Evolutionary conservation across 1,140 invertebrate genomes (phyloP).

Genomic region (Venturia canescens): DNA sequence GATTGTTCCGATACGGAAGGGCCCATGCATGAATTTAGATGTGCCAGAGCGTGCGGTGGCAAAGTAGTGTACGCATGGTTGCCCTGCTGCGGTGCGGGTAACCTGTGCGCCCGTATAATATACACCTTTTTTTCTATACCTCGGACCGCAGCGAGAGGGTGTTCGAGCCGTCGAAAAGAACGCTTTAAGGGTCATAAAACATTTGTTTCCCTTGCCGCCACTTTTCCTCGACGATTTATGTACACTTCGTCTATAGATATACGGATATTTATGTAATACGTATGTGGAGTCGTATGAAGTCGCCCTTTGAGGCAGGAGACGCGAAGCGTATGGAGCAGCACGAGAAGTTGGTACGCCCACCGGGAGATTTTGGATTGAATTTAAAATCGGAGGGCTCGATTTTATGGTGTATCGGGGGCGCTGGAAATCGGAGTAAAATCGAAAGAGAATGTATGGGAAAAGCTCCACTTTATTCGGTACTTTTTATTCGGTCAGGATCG

Average conservation of each 20-base stretch:
- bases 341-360: not conserved
- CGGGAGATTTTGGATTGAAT: slow-evolving; percentile 71
- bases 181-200: slow-evolving; percentile 73
- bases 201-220: slow-evolving; percentile 68
- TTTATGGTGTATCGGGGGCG: slow-evolving; percentile 65
- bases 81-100: slow-evolving; percentile 16
- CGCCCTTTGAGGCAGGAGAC: not conserved
- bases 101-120: slow-evolving; percentile 38
- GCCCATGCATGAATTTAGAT: slow-evolving; percentile 19
- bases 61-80: slow-evolving; percentile 32
- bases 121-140: slow-evolving; percentile 30
- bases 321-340: not conserved
- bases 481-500: too few relatives aligned
- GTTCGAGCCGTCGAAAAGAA: slow-evolving; percentile 59
- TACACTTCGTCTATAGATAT: not conserved
- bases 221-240: slow-evolving; percentile 45
- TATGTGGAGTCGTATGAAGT: slow-evolving; percentile 40
- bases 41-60: not conserved
- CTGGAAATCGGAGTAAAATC: slow-evolving; percentile 60
- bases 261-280: slow-evolving; percentile 58
- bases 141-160: slow-evolving; percentile 24
- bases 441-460: slow-evolving; percentile 53
- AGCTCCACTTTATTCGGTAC: not conserved
- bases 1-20: not conserved
- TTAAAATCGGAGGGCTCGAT: slow-evolving; percentile 71